Evolutionary conservation across 2,888 invertebrate genomes (phyloP).

Genomic region (Zele albiditarsus): DNA sequence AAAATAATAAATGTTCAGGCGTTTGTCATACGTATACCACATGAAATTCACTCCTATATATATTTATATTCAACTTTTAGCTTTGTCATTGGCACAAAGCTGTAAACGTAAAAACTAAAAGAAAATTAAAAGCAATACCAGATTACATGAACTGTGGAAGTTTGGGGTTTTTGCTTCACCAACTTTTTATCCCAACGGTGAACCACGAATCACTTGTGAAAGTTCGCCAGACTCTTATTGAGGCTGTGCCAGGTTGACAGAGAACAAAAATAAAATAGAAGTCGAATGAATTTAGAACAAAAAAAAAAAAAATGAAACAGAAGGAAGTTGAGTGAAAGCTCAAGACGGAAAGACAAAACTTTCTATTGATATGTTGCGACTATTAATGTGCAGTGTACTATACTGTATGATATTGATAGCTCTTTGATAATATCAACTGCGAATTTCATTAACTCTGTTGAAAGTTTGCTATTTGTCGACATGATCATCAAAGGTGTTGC

Average conservation of each 20-base stretch:
- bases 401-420: neutral
- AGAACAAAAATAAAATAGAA: neutral
- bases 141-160: neutral
- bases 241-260: neutral
- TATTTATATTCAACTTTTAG: too few relatives aligned
- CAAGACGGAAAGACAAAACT: neutral
- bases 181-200: neutral
- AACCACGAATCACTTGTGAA: conserved; percentile 3
- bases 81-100: too few relatives aligned
- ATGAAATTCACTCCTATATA: too few relatives aligned
- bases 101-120: too few relatives aligned
- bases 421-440: neutral
- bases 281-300: neutral
- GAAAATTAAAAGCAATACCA: too few relatives aligned
- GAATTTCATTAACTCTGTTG: neutral
- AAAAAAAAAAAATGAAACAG: neutral
- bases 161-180: neutral
- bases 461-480: neutral
- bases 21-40: too few relatives aligned
- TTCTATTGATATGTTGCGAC: neutral
- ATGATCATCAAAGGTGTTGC: neutral
- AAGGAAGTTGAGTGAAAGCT: conserved; percentile 2
- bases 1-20: too few relatives aligned
- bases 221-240: neutral
- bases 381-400: neutral